Evolutionary conservation across 2,113 vertebrate genomes (phyloP).

Genomic region (Odobenus rosmarus): DNA sequence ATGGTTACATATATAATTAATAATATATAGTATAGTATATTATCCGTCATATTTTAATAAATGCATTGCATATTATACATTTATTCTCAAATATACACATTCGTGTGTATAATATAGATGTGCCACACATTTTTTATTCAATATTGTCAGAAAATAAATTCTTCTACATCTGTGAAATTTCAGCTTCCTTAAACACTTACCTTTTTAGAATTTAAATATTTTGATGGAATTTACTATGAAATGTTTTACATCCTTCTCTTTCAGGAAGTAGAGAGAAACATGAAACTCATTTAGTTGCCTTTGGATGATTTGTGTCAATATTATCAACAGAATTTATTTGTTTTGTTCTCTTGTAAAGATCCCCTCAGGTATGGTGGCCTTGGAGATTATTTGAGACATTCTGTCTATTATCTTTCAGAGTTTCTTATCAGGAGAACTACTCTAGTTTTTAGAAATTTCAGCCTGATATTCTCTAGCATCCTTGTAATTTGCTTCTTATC

Average conservation of each 20-base stretch:
- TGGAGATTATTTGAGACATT: background rate
- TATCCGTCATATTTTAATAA: constrained; percentile 10
- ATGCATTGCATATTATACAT: background rate
- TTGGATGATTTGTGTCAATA: background rate
- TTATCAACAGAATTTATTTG: constrained; percentile 9
- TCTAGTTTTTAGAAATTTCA: constrained; percentile 28
- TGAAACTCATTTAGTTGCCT: background rate
- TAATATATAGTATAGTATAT: background rate
- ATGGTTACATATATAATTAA: background rate
- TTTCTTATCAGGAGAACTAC: background rate
- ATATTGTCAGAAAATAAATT: background rate
- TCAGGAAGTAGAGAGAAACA: constrained; percentile 9
- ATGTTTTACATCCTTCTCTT: background rate
- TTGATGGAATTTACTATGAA: background rate
- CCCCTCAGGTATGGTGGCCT: background rate
- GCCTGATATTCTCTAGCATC: background rate
- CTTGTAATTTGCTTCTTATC: constrained; percentile 2
- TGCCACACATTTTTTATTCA: constrained; percentile 19
- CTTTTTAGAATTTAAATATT: constrained; percentile 19
- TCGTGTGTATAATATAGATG: background rate
- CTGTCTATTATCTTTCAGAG: background rate
- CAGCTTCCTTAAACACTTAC: background rate
- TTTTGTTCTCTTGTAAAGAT: constrained; percentile 31
- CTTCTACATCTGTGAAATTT: background rate
- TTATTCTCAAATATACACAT: background rate